These are phyloP conservation scores for Zaprionus gabonicus DNA, from an alignment of 1,140 invertebrate species.

Conservation along the genomic window DNA sequence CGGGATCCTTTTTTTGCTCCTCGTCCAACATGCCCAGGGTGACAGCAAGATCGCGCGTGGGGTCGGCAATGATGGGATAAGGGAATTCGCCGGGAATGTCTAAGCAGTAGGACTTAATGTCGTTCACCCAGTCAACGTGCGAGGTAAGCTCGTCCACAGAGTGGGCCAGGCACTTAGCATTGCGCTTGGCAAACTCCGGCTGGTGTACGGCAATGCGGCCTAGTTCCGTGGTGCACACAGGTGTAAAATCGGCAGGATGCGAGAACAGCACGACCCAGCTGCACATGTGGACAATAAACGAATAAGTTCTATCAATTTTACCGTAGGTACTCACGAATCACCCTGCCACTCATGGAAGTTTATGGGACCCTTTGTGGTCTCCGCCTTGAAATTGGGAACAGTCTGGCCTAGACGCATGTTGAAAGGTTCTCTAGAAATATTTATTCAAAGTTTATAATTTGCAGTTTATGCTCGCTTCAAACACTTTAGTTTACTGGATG, in stretches of 20 bases:
- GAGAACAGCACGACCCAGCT: slow-evolving; percentile 96
- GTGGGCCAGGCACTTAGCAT: slow-evolving; percentile 93
- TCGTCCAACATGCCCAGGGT: slow-evolving; percentile 95
- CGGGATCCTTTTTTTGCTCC: slow-evolving; percentile 89
- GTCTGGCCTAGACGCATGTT: slow-evolving; percentile 89
- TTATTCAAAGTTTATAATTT: background rate
- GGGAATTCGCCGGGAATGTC: slow-evolving; percentile 90
- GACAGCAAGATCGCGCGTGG: slow-evolving; percentile 90
- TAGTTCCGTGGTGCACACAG: slow-evolving; percentile 97
- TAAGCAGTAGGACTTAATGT: slow-evolving; percentile 90
- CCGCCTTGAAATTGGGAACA: slow-evolving; percentile 91
- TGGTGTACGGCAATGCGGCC: slow-evolving; percentile 90
- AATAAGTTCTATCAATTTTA: background rate
- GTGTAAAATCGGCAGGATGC: slow-evolving; percentile 97
- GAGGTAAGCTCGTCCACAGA: slow-evolving; percentile 92
- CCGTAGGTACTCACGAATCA: slow-evolving; percentile 87
- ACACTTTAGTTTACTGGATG: slow-evolving; percentile 42
- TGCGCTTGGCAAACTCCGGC: slow-evolving; percentile 91
- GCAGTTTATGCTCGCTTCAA: slow-evolving; percentile 9
- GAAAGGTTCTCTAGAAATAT: background rate
- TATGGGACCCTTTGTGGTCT: slow-evolving; percentile 90
- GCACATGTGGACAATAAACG: background rate
- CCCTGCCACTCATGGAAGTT: slow-evolving; percentile 91
- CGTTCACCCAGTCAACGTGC: slow-evolving; percentile 93
- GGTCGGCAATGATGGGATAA: slow-evolving; percentile 95